phyloP scores from a whole-genome alignment of 2,797 vertebrate species.

The Macropodus opercularis region DNA sequence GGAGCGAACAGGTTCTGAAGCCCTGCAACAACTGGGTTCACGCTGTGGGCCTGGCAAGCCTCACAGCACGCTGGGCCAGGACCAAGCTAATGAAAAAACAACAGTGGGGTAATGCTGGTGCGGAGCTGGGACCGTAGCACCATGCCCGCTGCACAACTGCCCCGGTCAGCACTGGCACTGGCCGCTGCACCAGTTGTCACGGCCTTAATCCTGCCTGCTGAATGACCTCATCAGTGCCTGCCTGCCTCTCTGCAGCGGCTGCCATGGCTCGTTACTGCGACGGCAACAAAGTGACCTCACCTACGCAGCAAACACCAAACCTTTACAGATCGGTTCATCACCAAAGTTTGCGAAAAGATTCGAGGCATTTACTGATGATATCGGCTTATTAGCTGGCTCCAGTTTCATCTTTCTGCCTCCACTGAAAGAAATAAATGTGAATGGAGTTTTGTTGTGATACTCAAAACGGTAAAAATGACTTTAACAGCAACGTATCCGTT shows the following conservation, averaged over 20 bases:
- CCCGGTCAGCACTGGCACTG: slow-evolving; percentile 64
- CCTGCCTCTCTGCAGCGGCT: slow-evolving; percentile 52
- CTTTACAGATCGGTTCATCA: neutral
- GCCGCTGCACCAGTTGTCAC: slow-evolving; percentile 74
- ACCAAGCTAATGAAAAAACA: slow-evolving; percentile 75
- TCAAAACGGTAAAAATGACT: neutral
- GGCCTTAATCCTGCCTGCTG: slow-evolving; percentile 73
- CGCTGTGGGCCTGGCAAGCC: slow-evolving; percentile 59
- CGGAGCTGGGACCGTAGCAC: slow-evolving; percentile 45
- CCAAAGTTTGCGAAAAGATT: no score
- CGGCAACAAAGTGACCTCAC: slow-evolving; percentile 62
- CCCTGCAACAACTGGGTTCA: slow-evolving; percentile 75
- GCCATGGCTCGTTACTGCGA: slow-evolving; percentile 49
- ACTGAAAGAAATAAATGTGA: neutral
- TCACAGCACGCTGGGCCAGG: slow-evolving; percentile 34
- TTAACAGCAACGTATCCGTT: neutral
- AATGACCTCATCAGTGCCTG: slow-evolving; percentile 75
- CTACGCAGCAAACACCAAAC: slow-evolving; percentile 41
- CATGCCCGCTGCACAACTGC: slow-evolving; percentile 60
- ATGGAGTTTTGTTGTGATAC: neutral
- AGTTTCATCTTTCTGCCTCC: neutral
- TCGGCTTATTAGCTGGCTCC: neutral
- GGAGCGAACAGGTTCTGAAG: slow-evolving; percentile 50
- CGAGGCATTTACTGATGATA: neutral
- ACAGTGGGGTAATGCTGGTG: slow-evolving; percentile 64